Evolutionary conservation across 1,140 invertebrate species (phyloP), one percentile per base, ranked within the genome.

Genomic region (Sycophila sp.): DNA sequence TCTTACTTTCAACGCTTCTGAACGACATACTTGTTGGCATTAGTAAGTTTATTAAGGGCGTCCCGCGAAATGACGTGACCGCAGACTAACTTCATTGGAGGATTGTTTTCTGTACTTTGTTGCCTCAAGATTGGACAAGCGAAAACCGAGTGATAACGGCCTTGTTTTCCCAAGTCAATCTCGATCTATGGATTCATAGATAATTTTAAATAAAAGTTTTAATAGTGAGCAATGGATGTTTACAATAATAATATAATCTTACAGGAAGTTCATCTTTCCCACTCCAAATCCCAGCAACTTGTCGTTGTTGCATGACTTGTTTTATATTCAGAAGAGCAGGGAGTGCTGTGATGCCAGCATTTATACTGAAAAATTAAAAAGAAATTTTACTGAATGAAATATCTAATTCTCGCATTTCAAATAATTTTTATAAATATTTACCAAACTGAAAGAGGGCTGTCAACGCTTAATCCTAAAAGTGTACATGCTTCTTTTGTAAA

Each of bases 61-160:
- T 99, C 98, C 74, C 94, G 90, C 2, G 97, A 98, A 73, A 99
- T 99, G 45, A 99, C 98, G 88, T 99, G 98, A 24, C 98, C 98
- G 87, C 98, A 99, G 0, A 95, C 91, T 36, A 99, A 87, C 74
- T 96, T 90, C 93, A 99, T 98, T 15, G 98, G 98, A 64, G 98
- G 98, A 89, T 99, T 99, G 71, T 90, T 90, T 76, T 99, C 96
- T 11, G 96, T 96, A 53, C 95, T 96, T 85, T 99, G 98, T 85
- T 98, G 96, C 40, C 97, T 90, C 53, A 99, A 88, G 78, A 99
- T 99, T 15, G 98, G 98, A 86, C 98, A 99, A 11, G 98, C 97
- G 87, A 99, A 99, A 73, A 98, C 94, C 28, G 97, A 99, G 87
- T 99, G 98, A 83, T 97, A 99, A 74, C 94, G 91, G 75, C 92